A percentile compares a stretch with the other conserved stretches of the same genome.
Conservation (phyloP, 2,797 vertebrate genomes). For the Artibeus lituratus region DNA sequence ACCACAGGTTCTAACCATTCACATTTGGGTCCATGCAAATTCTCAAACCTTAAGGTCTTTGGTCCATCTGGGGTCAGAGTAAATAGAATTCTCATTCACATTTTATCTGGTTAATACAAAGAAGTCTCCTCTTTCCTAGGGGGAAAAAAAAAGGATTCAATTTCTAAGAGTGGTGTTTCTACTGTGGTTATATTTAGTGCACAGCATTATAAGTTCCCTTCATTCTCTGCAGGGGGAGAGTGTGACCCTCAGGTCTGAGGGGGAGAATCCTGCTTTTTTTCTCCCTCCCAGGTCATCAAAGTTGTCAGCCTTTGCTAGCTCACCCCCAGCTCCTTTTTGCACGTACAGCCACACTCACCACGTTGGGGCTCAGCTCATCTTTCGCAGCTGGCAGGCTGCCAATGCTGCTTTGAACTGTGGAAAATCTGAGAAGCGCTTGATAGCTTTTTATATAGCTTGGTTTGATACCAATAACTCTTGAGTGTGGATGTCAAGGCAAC, state of each 20-base stretch:
- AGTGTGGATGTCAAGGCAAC: constrained; percentile 60
- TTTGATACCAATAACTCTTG: constrained; percentile 67
- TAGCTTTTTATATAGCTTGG: constrained; percentile 48
- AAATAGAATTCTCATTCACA: neutral
- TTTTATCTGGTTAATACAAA: neutral
- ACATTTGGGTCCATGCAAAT: neutral
- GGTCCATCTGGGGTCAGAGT: neutral
- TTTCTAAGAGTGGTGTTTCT: neutral
- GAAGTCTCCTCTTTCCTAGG: neutral
- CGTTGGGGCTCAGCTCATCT: constrained; percentile 23
- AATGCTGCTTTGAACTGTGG: constrained; percentile 51
- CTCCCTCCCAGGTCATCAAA: neutral
- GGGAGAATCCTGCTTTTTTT: neutral
- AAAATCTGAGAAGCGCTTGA: constrained; percentile 56
- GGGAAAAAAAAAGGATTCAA: neutral
- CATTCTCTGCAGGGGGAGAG: neutral
- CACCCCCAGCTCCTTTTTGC: neutral
- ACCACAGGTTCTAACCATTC: too few relatives aligned
- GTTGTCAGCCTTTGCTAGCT: neutral
- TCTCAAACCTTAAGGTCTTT: neutral
- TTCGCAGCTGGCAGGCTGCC: constrained; percentile 23
- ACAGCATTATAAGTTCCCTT: neutral
- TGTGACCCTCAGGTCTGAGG: neutral
- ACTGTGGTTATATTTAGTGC: too few relatives aligned
- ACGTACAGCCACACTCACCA: constrained; percentile 14